These are phyloP conservation scores for Cynocephalus volans DNA, from an alignment of 2,113 vertebrate genomes.

Conservation along the genomic window DNA sequence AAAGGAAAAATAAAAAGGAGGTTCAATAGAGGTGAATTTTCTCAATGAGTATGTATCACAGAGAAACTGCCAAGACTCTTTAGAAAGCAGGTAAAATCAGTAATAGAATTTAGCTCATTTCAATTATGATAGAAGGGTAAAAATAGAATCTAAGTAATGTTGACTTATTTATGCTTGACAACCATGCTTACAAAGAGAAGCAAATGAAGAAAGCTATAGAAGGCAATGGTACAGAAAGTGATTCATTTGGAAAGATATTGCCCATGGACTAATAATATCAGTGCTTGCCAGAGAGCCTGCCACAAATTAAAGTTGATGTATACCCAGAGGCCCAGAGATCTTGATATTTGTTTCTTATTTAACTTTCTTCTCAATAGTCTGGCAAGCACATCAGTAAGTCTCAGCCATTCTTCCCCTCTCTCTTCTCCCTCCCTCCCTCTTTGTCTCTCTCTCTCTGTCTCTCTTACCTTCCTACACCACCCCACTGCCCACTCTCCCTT, in stretches of 20 bases:
- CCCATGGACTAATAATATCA: background rate
- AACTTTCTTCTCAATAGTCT: background rate
- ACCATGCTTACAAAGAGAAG: background rate
- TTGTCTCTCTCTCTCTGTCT: background rate
- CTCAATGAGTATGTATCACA: background rate
- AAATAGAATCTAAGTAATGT: background rate
- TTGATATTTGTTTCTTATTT: background rate
- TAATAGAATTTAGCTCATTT: background rate
- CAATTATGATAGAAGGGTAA: background rate
- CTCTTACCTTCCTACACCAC: background rate
- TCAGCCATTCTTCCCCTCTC: background rate
- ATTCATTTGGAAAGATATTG: background rate
- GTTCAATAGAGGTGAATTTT: background rate
- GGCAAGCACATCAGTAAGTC: background rate
- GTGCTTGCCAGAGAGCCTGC: background rate
- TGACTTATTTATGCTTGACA: background rate
- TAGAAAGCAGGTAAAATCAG: constrained; percentile 4
- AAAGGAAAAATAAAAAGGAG: background rate
- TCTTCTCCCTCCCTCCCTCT: too few species aligned
- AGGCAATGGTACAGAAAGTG: background rate
- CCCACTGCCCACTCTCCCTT: background rate
- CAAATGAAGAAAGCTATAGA: background rate
- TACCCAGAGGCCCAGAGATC: background rate
- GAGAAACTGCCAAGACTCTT: constrained; percentile 1
- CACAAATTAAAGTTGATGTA: background rate